Base-by-base conservation (phyloP, 1,140 invertebrate genomes). In the Drosophila mayri region DNA sequence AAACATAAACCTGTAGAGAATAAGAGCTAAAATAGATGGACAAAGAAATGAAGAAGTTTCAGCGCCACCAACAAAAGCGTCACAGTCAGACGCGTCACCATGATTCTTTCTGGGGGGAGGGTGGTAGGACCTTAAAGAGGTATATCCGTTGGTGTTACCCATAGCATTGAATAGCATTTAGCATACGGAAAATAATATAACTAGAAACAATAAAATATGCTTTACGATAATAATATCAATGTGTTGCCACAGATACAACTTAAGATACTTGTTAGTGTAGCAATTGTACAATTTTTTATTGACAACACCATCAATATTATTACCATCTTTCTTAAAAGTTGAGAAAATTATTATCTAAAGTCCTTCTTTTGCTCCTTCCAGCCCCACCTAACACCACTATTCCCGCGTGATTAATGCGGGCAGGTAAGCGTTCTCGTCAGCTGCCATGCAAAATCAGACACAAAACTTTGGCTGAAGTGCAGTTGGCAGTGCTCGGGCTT, bases 11-110 rank as follows among this genome's bases (percentile, higher is more conserved):
- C 35, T 10, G 25, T 6, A 32, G 16, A 61, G 49, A 80, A 74
- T 38, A 74, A 72, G 41, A 73, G 68, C 58, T 66, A 52, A 81
- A 86, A 78, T 81, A 86, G 68, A 86, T 81, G 78, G 61, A 43
- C 63, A 59, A 58, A 63, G 55, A 74, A 63, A 68, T 61, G 55
- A 75, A 75, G 76, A 81, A 87, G 67, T 83, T 83, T 43, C 65
- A 55, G 57, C 47, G 57, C 61, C 11, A 40, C 30, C 54, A 66
- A 88, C 76, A 87, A 88, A 73, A 88, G 66, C 65, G 64, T 70
- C 28, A 71, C 74, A 59, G 43, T 77, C 65, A 75, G 71, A 44
- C 20, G 60, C 50, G n/a, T 73, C 46, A 25, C 38, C 18, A 18
- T 44, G 44, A 38, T 52, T 47, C 47, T 73, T 71, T 65, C 67